These are phyloP conservation scores for Anticlea derivata DNA, from an alignment of 2,888 invertebrate genomes.

Conservation along the genomic window DNA sequence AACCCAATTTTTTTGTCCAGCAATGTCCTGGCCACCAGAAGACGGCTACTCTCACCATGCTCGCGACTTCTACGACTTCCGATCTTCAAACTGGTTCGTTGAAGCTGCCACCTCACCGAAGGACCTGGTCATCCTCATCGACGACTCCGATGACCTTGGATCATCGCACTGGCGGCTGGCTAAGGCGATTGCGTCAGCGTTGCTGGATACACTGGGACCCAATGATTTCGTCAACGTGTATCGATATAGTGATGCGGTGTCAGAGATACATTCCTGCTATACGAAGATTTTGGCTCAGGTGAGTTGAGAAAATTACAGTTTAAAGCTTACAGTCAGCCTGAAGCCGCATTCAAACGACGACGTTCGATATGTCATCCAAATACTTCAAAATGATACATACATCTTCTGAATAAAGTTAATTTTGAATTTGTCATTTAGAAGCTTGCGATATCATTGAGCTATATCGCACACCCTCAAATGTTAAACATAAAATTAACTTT, in stretches of 20 bases:
- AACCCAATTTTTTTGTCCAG: slow-evolving; percentile 57
- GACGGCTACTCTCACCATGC: slow-evolving; percentile 90
- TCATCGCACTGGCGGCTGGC: slow-evolving; percentile 93
- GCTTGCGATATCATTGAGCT: too few species aligned
- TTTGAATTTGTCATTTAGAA: too few species aligned
- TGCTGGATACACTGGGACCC: slow-evolving; percentile 97
- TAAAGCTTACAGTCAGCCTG: too few species aligned
- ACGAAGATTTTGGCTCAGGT: slow-evolving; percentile 95
- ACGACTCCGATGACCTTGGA: slow-evolving; percentile 94
- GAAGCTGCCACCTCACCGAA: slow-evolving; percentile 98
- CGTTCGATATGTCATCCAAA: too few species aligned
- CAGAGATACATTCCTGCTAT: slow-evolving; percentile 95
- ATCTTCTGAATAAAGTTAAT: too few species aligned
- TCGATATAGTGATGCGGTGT: slow-evolving; percentile 92
- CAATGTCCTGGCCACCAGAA: slow-evolving; percentile 93
- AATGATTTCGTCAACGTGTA: slow-evolving; percentile 99
- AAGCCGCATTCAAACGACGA: too few species aligned
- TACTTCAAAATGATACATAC: too few species aligned
- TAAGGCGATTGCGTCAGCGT: slow-evolving; percentile 93
- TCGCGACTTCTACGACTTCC: slow-evolving; percentile 95
- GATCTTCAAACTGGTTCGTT: slow-evolving; percentile 97
- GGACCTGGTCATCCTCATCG: slow-evolving; percentile 96
- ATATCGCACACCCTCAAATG: too few species aligned
- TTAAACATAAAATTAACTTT: too few species aligned
- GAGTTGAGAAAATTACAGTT: slow-evolving; percentile 30